A percentile compares a stretch with the other conserved stretches of the same genome.
phyloP scores from a whole-genome alignment of 2,888 invertebrate genomes.

The Choreutis nemorana region DNA sequence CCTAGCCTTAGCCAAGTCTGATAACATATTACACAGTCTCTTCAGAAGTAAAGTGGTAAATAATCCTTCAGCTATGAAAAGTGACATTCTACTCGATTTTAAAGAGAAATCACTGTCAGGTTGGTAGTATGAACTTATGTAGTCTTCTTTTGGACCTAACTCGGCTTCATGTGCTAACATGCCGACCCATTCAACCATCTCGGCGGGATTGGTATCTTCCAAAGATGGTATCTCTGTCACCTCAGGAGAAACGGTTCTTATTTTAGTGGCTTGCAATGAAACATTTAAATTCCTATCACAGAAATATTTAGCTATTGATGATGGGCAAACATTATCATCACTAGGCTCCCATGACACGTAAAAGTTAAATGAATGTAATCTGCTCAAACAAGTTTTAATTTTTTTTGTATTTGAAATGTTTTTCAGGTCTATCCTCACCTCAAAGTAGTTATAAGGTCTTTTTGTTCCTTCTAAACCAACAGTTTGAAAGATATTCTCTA shows the following conservation, averaged over 20 bases:
- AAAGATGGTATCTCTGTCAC: conserved; percentile 34
- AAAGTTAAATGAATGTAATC: conserved; percentile 34
- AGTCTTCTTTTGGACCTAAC: conserved; percentile 26
- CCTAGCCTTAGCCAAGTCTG: conserved; percentile 26
- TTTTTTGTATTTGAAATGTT: conserved; percentile 21
- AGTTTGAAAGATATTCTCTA: conserved; percentile 41
- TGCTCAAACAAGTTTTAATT: conserved; percentile 23
- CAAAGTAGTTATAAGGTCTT: conserved; percentile 32
- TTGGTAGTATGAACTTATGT: conserved; percentile 38
- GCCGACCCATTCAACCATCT: conserved; percentile 52
- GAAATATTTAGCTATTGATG: conserved; percentile 52
- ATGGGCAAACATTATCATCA: conserved; percentile 38
- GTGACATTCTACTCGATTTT: conserved; percentile 31
- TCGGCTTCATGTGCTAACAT: conserved; percentile 33
- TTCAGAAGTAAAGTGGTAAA: conserved; percentile 26
- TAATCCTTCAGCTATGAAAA: conserved; percentile 38
- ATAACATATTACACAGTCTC: conserved; percentile 23
- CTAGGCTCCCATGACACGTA: conserved; percentile 38
- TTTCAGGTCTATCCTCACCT: conserved; percentile 37
- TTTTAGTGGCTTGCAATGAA: conserved; percentile 19
- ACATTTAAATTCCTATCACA: conserved; percentile 28
- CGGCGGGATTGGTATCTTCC: conserved; percentile 32
- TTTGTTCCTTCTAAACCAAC: conserved; percentile 46
- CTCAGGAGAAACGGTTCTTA: conserved; percentile 23
- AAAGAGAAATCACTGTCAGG: conserved; percentile 34